phyloP scores from a whole-genome alignment of 2,113 vertebrate species.

The Rattus norvegicus region GRCr8 NC_086026.1:77691501-77692000 shows the following conservation, averaged over 20 bases:
- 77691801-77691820: constrained; percentile 69
- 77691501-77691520: constrained; percentile 57
- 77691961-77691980: constrained; percentile 59
- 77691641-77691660: constrained; percentile 74
- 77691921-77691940: constrained; percentile 68
- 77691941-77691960: constrained; percentile 62
- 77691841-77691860: constrained; percentile 53
- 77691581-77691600: constrained; percentile 78
- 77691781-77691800: constrained; percentile 63
- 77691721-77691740: constrained; percentile 78
- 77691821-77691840: constrained; percentile 61
- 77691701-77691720: constrained; percentile 80
- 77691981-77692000: constrained; percentile 55
- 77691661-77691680: constrained; percentile 67
- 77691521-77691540: constrained; percentile 66
- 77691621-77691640: constrained; percentile 75
- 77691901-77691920: constrained; percentile 64
- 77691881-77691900: constrained; percentile 63
- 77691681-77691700: constrained; percentile 74
- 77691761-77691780: constrained; percentile 75
- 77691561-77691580: constrained; percentile 73
- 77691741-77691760: constrained; percentile 75
- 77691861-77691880: constrained; percentile 66
- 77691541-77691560: constrained; percentile 60
- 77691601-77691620: constrained; percentile 75